Base-by-base conservation (phyloP, 2,797 vertebrate genomes). In the Erpetoichthys calabaricus region DNA sequence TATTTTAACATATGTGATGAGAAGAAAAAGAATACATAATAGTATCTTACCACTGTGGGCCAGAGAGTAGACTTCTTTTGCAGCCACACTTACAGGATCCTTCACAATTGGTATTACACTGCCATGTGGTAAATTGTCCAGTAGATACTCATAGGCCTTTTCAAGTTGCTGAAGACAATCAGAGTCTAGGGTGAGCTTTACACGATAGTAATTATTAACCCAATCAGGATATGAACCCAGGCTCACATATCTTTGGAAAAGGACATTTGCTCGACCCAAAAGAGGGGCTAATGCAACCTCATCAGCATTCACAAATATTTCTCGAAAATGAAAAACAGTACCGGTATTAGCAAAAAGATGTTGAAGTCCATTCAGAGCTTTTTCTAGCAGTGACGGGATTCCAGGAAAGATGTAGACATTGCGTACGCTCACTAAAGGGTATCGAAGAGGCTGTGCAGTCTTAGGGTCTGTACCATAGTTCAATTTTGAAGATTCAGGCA, bases 171-270 rank as follows among this genome's bases (percentile, higher is more conserved):
- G 72, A 49, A 81, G 75, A 0, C 86, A 89, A 54, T 93, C 75
- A 0, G 91, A 88, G 68, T 98, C 94, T 74, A 98, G 71, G 1
- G 88, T 88, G 71, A 98, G 81, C 67, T 85, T 84, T 63, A 99
- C 94, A 1, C 80, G 79, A 66, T 92, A 87, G 64, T 98, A 98
- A 74, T 99, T 98, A 59, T 81, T 96, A 58, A 79, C 61, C 93
- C 94, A 98, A 73, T 96, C 89, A 0, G 95, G 95, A 69, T 98
- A 98, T 5, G 95, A 98, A 1, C 94, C 95, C 2, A 98, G 64
- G 41, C 80, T 70, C 44, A 94, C 83, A 0, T 62, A 76, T 3
- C 59, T 76, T 1, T 80, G 81, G 80, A 91, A 95, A 25, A 51
- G 3, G 0, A 74, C 62, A 51, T 91, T 73, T n/a, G 89, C 79